These are phyloP conservation scores for Phocoena sinus DNA, from an alignment of 2,113 vertebrate species.

Conservation along the genomic window DNA sequence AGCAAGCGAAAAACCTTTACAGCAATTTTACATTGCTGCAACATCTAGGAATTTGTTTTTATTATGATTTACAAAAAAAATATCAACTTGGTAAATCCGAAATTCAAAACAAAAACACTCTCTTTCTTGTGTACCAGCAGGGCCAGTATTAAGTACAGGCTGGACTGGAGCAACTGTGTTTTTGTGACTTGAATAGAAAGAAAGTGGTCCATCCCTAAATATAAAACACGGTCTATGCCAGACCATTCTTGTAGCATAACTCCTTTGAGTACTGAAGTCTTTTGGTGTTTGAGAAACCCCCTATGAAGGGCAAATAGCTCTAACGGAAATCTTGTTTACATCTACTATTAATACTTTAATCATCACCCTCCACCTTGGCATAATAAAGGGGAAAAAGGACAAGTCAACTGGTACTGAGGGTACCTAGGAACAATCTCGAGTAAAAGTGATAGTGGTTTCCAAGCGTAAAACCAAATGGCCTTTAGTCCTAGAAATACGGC, in stretches of 20 bases:
- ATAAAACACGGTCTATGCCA: not conserved
- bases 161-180: not conserved
- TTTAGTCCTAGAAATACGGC: not conserved
- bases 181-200: not conserved
- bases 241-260: not conserved
- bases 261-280: not conserved
- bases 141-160: not conserved
- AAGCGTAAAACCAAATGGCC: not conserved
- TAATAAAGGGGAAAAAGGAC: not conserved
- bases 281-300: not conserved
- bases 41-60: not conserved
- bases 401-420: not conserved
- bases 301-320: not conserved
- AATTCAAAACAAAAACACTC: not conserved
- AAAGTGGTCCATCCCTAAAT: not conserved
- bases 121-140: not conserved
- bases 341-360: not conserved
- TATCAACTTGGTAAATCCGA: not conserved
- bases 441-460: not conserved
- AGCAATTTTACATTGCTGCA: not conserved
- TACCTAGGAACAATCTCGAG: not conserved
- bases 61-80: slow-evolving; percentile 1
- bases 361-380: not conserved
- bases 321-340: not conserved
- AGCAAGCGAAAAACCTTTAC: not conserved